phyloP scores from a whole-genome alignment of 2,113 vertebrate species.

The Cyanistes caeruleus region DNA sequence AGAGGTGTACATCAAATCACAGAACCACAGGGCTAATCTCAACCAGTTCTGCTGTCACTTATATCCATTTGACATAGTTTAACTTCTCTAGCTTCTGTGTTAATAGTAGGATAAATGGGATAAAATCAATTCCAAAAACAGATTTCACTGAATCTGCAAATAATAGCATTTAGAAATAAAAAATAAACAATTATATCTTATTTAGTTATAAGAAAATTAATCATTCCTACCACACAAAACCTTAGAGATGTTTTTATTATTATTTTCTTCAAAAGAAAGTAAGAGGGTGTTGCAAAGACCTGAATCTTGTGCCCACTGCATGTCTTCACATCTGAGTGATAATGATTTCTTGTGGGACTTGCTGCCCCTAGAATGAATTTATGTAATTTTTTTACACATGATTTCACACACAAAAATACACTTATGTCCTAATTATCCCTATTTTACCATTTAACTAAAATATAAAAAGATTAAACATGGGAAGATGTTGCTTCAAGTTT shows the following conservation, averaged over 20 bases:
- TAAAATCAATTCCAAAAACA: not conserved
- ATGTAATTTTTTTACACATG: not conserved
- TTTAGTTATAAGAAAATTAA: not conserved
- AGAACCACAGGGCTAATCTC: not conserved
- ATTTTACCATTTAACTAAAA: not conserved
- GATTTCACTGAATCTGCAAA: not conserved
- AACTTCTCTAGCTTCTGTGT: not conserved
- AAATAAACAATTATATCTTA: not conserved
- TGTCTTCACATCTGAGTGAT: not conserved
- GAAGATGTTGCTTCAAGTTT: not conserved
- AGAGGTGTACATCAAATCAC: not conserved
- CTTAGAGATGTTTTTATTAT: not conserved
- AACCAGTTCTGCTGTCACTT: not conserved
- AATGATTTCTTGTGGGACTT: not conserved
- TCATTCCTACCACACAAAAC: not conserved
- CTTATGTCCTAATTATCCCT: not conserved
- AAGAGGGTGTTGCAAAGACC: not conserved
- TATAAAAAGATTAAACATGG: not conserved
- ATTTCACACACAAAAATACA: not conserved
- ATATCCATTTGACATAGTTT: not conserved
- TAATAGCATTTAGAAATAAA: not conserved
- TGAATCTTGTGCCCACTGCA: not conserved
- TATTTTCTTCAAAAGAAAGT: not conserved
- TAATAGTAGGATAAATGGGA: not conserved
- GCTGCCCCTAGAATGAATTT: not conserved